phyloP scores from a whole-genome alignment of 2,888 invertebrate genomes.

The Tetranychus truncatus region DNA sequence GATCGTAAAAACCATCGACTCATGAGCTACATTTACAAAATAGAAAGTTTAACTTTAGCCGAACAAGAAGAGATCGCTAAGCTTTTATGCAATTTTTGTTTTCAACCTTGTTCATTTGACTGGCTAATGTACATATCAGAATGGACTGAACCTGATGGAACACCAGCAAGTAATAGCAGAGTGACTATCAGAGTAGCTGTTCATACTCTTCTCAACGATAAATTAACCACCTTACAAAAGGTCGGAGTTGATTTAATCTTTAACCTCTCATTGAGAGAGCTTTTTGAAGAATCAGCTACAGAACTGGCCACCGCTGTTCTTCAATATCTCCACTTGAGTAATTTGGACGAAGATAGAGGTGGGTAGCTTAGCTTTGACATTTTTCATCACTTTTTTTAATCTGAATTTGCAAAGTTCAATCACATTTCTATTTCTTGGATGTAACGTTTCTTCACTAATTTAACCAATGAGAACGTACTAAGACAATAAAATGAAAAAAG shows the following conservation, averaged over 20 bases:
- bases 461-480: no score
- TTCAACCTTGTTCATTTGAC: slow-evolving; percentile 67
- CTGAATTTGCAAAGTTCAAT: neutral
- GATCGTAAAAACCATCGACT: slow-evolving; percentile 69
- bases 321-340: slow-evolving; percentile 53
- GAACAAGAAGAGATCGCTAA: slow-evolving; percentile 62
- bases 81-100: slow-evolving; percentile 73
- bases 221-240: slow-evolving; percentile 47
- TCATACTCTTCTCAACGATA: slow-evolving; percentile 56
- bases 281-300: slow-evolving; percentile 79
- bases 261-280: slow-evolving; percentile 84
- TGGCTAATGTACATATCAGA: slow-evolving; percentile 86
- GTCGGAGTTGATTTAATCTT: slow-evolving; percentile 67
- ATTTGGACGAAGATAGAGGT: slow-evolving; percentile 54
- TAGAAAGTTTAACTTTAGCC: slow-evolving; percentile 51
- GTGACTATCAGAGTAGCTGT: slow-evolving; percentile 62
- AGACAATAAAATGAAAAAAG: no score
- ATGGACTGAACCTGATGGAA: slow-evolving; percentile 44
- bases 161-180: slow-evolving; percentile 63
- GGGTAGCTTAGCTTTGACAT: neutral
- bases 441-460: no score
- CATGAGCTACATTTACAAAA: slow-evolving; percentile 64
- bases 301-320: slow-evolving; percentile 76
- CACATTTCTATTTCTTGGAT: no score
- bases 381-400: neutral